These are phyloP conservation scores for Lota lota DNA, from an alignment of 2,113 vertebrate genomes.

Conservation along the genomic window DNA sequence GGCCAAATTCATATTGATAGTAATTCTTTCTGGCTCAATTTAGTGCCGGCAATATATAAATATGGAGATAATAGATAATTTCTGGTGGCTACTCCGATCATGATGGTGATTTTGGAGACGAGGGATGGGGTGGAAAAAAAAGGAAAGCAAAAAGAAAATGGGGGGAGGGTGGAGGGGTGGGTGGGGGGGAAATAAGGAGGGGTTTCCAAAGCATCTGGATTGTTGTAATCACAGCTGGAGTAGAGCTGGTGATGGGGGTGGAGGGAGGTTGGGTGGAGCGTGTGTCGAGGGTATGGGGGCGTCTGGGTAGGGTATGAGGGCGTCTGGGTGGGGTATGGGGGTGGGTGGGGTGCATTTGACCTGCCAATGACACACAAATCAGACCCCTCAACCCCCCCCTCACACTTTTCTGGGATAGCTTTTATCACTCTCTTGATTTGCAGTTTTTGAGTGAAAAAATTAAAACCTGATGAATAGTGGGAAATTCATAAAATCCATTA, in stretches of 20 bases:
- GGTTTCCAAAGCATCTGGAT: slow-evolving; percentile 50
- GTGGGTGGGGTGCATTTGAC: neutral
- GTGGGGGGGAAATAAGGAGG: neutral
- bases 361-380: slow-evolving; percentile 52
- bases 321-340: neutral
- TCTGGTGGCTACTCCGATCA: slow-evolving; percentile 62
- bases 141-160: slow-evolving; percentile 35
- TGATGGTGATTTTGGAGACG: slow-evolving; percentile 54
- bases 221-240: slow-evolving; percentile 53
- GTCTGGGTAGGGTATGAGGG: neutral
- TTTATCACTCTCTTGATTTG: slow-evolving; percentile 54
- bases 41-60: slow-evolving; percentile 73
- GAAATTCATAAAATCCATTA: slow-evolving; percentile 47
- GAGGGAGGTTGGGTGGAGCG: slow-evolving; percentile 1
- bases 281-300: neutral
- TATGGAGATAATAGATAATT: slow-evolving; percentile 72
- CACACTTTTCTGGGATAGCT: slow-evolving; percentile 33
- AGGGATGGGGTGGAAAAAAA: slow-evolving; percentile 1
- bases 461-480: slow-evolving; percentile 45
- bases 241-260: slow-evolving; percentile 1
- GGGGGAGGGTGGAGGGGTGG: neutral
- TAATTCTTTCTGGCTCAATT: slow-evolving; percentile 75
- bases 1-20: slow-evolving; percentile 74
- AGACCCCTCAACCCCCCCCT: slow-evolving; percentile 21
- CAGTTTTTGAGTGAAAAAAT: slow-evolving; percentile 29